Base-by-base conservation (phyloP, 2,888 invertebrate genomes). In the Micoletzkya japonica region DNA sequence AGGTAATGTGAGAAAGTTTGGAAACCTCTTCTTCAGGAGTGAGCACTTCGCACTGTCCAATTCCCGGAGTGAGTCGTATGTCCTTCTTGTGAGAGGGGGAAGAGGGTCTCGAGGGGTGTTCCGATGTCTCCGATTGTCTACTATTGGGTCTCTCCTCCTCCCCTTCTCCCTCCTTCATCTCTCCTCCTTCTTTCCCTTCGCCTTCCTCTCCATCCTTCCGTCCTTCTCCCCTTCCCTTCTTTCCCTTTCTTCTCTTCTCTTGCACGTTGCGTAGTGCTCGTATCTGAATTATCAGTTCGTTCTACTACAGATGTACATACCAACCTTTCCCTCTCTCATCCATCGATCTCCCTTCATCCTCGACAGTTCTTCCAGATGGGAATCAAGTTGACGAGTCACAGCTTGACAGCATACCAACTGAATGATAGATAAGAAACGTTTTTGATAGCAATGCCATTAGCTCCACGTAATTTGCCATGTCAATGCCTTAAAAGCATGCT, bases 281-380 rank as follows among this genome's bases (percentile, higher is more conserved):
- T n/a, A 70, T 61, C 61, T 60, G 37, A 24, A 59, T 20, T 14
- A 44, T 44, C 20, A 14, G 20, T 44, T 44, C 44, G 10, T 14
- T 44, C 20, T 44, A 44, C 20, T 44, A 73, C 10, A 10, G 20
- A 90, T 91, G 87, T 87, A 93, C 91, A 94, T 94, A 85, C 95
- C 89, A 59, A 95, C 91, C 88, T 94, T 93, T 85, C 93, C 93
- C 85, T 96, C 96, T 82, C 94, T 89, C 73, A 94, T 90, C 90
- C 95, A 95, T 80, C 94, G 90, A 85, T 96, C 95, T 82, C 94
- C 92, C 85, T 92, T 91, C 78, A 93, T 89, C 82, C 92, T 93
- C 75, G 91, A 91, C 74, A 93, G 92, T 68, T 91, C 91, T 76
- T 96, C 95, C 61, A 96, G 89, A 73, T 92, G 91, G 37, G 90